Evolutionary conservation across 1,140 invertebrate species (phyloP), one percentile per base, ranked within the genome.

Genomic region (Gryllus bimaculatus): DNA sequence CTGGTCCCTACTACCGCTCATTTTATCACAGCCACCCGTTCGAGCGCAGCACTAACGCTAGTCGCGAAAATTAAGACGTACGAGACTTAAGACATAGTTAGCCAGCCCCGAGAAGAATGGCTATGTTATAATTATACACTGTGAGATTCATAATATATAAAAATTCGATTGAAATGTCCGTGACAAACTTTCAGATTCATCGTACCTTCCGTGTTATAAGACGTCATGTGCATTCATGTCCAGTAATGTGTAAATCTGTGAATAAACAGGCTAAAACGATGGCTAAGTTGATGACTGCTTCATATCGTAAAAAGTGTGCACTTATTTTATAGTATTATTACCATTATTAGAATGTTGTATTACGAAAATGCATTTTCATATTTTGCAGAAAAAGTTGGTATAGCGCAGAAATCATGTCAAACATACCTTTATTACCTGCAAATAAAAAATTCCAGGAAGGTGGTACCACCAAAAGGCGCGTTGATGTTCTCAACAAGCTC

Each of bases 401-500:
- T 48, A 77, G 39, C 8, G 18, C 48, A 15, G 75, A 79, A 48
- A 15, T 8, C 20, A n/a, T n/a, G 10, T 26, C 20, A 8, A 66
- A 54, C 13, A 73, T 18, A 47, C 79, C 75, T 13, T 8, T n/a
- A 39, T 18, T 73, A 74, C 76, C 79, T 1, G 54, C 2, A 48
- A 77, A n/a, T 47, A 78, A 8, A 8, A 21, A 21, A 49, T 49
- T 47, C 47, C 13, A 54, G 48, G 48, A 20, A 12, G 7, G 7
- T 6, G 75, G 8, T 3, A 18, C 13, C 5, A 79, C 54, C 8
- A 39, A 20, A 20, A 8, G 75, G n/a, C 20, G 93, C 83, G 85
- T 90, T 8, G 85, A 85, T 0, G 89, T 94, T 73, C 83, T 94
- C 10, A 93, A 94, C 84, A 93, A 93, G 85, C 80, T 94, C n/a